These are phyloP conservation scores for Streblospio benedicti DNA, from an alignment of 1,140 invertebrate species.

Conservation along the genomic window DNA sequence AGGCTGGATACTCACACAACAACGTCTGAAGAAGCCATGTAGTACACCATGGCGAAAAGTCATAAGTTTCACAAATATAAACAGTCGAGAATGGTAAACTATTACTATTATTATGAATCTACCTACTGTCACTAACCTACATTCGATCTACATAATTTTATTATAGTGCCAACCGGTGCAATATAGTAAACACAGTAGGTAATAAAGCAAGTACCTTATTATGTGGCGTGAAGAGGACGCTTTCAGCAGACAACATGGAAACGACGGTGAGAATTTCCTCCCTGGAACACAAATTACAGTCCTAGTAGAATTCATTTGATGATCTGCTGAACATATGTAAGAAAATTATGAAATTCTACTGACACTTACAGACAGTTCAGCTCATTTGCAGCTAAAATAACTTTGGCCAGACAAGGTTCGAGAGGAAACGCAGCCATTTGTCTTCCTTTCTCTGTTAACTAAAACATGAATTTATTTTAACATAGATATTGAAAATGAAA, in stretches of 20 bases:
- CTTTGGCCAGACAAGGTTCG: constrained; percentile 80
- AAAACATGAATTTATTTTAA: constrained; percentile 22
- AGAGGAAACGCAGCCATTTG: constrained; percentile 85
- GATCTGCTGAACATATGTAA: not conserved
- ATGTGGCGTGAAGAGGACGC: constrained; percentile 51
- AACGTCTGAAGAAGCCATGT: too few relatives aligned
- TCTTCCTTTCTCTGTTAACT: constrained; percentile 70
- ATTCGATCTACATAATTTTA: too few relatives aligned
- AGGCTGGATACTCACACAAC: too few relatives aligned
- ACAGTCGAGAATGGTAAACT: too few relatives aligned
- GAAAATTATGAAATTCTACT: not conserved
- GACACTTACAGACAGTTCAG: constrained; percentile 62
- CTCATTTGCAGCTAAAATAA: constrained; percentile 66
- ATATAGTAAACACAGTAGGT: too few relatives aligned
- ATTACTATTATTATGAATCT: too few relatives aligned
- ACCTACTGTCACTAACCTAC: too few relatives aligned
- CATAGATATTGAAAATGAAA: not conserved
- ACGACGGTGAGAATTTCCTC: constrained; percentile 72
- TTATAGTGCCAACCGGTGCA: too few relatives aligned
- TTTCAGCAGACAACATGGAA: constrained; percentile 61
- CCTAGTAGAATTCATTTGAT: not conserved
- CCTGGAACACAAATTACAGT: constrained; percentile 37
- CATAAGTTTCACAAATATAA: too few relatives aligned
- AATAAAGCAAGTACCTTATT: too few relatives aligned
- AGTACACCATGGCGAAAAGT: too few relatives aligned